Conservation (phyloP, 2,797 vertebrate genomes). For the Zalophus californianus region DNA sequence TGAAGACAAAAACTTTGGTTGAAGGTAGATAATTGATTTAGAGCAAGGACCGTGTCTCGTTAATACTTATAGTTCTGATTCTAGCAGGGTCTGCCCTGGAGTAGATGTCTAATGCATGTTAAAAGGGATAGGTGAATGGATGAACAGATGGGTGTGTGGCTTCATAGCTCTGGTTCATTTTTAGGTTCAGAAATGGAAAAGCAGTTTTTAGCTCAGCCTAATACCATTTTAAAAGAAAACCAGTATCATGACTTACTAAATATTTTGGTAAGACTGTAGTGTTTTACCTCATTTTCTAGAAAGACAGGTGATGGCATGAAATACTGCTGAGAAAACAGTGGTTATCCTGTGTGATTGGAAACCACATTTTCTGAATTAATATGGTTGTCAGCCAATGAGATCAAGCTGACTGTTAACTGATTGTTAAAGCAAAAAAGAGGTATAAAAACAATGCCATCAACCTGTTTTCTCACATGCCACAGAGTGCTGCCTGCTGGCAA, state of each 20-base stretch:
- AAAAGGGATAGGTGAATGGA: neutral
- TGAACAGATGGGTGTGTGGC: neutral
- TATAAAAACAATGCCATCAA: neutral
- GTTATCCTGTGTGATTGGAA: slow-evolving; percentile 61
- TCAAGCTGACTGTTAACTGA: slow-evolving; percentile 19
- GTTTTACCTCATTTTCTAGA: slow-evolving; percentile 57
- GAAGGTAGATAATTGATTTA: neutral
- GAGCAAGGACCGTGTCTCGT: neutral
- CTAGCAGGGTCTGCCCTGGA: neutral
- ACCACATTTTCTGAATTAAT: slow-evolving; percentile 56
- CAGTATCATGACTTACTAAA: neutral
- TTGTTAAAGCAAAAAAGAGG: slow-evolving; percentile 30
- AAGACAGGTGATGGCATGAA: slow-evolving; percentile 8
- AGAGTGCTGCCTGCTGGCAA: neutral
- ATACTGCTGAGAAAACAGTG: neutral
- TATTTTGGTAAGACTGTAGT: neutral
- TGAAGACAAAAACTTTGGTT: slow-evolving; percentile 48
- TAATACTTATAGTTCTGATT: neutral
- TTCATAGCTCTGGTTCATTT: neutral
- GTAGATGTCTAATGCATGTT: neutral
- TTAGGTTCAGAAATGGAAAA: slow-evolving; percentile 36
- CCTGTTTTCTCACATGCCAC: neutral
- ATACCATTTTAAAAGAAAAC: slow-evolving; percentile 3
- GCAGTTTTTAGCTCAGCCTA: neutral
- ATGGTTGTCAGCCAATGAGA: slow-evolving; percentile 1